A percentile compares a stretch with the other conserved stretches of the same genome.
Evolutionary conservation across 2,888 invertebrate genomes (phyloP).

Genomic region (Lasioglossum villosulum): DNA sequence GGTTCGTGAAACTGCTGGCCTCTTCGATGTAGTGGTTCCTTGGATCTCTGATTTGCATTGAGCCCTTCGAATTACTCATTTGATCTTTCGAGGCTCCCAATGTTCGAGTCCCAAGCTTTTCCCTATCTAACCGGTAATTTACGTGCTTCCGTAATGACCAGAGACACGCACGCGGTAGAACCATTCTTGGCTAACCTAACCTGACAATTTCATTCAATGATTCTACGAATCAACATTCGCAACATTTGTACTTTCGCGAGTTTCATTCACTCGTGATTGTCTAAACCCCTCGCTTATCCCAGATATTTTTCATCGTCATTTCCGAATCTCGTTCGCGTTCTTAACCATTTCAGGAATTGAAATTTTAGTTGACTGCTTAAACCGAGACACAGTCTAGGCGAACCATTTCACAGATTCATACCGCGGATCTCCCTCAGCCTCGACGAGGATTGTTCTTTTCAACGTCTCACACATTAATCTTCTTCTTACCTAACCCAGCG

Average conservation of each 20-base stretch:
- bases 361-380: background rate
- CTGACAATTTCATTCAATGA: background rate
- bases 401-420: background rate
- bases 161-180: background rate
- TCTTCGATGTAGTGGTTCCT: background rate
- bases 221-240: background rate
- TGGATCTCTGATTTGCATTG: background rate
- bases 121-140: background rate
- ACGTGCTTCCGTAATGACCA: background rate
- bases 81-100: background rate
- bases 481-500: background rate
- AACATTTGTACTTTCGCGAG: background rate
- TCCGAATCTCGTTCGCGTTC: background rate
- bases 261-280: background rate
- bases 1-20: slow-evolving; percentile 15
- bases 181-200: background rate
- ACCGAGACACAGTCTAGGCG: background rate
- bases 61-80: background rate
- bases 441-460: background rate
- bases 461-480: background rate
- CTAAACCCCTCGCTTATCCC: too few species aligned
- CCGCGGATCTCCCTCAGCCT: background rate
- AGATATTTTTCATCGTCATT: background rate
- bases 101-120: background rate
- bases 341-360: background rate